Conservation (phyloP, 2,797 vertebrate genomes). For the Enteromius anoplus region DNA sequence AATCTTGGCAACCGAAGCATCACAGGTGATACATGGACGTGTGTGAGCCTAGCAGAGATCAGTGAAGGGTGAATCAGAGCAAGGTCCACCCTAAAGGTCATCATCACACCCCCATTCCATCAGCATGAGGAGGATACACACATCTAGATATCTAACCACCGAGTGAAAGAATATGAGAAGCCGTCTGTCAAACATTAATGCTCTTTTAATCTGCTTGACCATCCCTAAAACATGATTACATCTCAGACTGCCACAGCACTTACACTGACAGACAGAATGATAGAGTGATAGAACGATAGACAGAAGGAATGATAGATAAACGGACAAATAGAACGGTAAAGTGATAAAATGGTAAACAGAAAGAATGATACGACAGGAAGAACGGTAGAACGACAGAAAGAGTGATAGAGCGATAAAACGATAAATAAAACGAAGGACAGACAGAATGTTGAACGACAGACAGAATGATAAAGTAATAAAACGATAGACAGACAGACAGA, state of each 20-base stretch:
- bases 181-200: background rate
- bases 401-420: background rate
- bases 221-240: slow-evolving; percentile 19
- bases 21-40: slow-evolving; percentile 32
- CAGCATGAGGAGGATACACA: background rate
- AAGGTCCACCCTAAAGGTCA: background rate
- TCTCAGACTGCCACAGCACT: slow-evolving; percentile 1
- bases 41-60: slow-evolving; percentile 32
- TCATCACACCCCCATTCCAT: slow-evolving; percentile 22
- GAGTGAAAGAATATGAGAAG: background rate
- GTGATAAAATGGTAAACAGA: no score
- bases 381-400: background rate
- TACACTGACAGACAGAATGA: background rate
- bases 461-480: no score
- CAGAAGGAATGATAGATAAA: background rate
- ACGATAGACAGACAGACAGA: background rate
- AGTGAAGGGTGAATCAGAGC: slow-evolving; percentile 30
- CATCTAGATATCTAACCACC: slow-evolving; percentile 9
- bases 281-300: no score
- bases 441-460: background rate
- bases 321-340: no score
- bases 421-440: accelerated
- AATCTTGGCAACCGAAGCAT: background rate
- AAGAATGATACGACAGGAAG: no score
- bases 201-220: slow-evolving; percentile 15